These are phyloP conservation scores for Rotaria magnacalcarata DNA, from an alignment of 2,888 invertebrate species.

Conservation along the genomic window DNA sequence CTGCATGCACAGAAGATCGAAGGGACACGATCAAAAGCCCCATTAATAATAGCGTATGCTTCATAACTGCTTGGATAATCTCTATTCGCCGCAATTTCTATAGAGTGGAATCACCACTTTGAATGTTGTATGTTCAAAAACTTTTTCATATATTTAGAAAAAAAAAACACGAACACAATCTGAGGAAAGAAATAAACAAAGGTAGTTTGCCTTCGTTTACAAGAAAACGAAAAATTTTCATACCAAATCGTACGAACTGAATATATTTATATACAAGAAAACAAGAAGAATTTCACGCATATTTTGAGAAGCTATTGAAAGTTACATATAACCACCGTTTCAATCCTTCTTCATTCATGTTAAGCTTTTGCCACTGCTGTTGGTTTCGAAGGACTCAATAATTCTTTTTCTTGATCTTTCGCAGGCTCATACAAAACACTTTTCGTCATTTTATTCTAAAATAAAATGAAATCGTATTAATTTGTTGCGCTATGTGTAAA, in stretches of 20 bases:
- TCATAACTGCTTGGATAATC: no score
- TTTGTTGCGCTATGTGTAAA: no score
- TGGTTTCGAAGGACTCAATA: not conserved
- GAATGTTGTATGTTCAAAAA: no score
- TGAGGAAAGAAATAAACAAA: not conserved
- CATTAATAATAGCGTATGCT: no score
- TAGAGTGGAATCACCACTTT: no score
- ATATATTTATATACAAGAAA: not conserved
- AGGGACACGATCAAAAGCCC: no score
- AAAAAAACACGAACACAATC: not conserved
- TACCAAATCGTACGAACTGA: not conserved
- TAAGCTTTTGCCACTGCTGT: not conserved
- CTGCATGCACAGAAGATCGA: no score
- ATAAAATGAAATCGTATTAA: not conserved
- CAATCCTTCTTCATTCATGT: not conserved
- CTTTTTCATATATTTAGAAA: not conserved
- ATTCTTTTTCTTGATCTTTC: conserved; percentile 1
- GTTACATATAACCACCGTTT: not conserved
- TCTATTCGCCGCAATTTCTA: no score
- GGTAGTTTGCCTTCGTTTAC: not conserved
- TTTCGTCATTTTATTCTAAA: not conserved
- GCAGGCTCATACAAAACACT: not conserved
- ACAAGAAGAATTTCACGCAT: not conserved
- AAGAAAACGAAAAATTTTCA: not conserved
- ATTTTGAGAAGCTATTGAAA: not conserved